Conservation (phyloP, 2,888 invertebrate genomes). For the Phaonia tiefii region DNA sequence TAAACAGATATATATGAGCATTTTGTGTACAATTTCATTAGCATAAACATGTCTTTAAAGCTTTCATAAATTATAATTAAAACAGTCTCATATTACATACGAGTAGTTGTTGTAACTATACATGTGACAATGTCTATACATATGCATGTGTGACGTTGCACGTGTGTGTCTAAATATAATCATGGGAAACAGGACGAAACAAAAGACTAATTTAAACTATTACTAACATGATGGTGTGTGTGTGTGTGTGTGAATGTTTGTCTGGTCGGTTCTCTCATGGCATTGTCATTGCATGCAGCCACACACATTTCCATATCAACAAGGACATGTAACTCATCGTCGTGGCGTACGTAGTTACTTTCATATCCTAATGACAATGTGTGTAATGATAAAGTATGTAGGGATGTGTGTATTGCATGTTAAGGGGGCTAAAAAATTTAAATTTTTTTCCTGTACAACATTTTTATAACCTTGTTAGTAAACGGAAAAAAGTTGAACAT, state of each 20-base stretch:
- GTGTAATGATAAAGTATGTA: conserved; percentile 15
- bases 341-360: too few relatives aligned
- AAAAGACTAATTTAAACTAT: conserved; percentile 45
- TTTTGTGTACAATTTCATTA: conserved; percentile 42
- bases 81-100: conserved; percentile 9
- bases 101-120: neutral
- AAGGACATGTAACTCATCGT: neutral
- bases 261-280: conserved; percentile 13
- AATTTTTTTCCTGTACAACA: conserved; percentile 13
- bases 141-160: neutral
- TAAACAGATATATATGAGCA: conserved; percentile 11
- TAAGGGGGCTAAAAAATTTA: neutral
- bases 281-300: neutral
- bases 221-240: conserved; percentile 39
- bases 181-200: conserved; percentile 13
- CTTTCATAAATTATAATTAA: conserved; percentile 42
- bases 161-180: neutral
- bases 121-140: neutral
- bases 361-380: conserved; percentile 29
- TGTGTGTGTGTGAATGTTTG: conserved; percentile 30
- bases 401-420: too few relatives aligned
- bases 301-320: conserved; percentile 10
- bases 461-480: conserved; percentile 44
- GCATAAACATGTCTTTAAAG: conserved; percentile 40
- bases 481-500: neutral